Base-by-base conservation (phyloP, 1,140 invertebrate genomes). In the Drosophila repleta region DNA sequence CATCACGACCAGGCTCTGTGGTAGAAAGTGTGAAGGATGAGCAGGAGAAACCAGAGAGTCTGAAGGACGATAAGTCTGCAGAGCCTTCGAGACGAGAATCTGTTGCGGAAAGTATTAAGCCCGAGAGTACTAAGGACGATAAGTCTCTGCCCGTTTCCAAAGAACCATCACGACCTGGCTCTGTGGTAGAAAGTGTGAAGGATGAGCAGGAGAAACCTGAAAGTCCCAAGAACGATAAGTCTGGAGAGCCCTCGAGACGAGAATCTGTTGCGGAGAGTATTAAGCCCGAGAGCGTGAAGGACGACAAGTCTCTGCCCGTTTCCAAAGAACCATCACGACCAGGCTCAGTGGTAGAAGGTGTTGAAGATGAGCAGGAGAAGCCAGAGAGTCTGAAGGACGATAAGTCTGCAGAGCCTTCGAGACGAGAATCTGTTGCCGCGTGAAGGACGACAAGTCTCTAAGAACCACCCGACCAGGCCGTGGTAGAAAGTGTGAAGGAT, bases 261-360 rank as follows among this genome's bases (percentile, higher is more conserved):
- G 57, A 21, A 35, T 74, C 71, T 2, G 55, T 74, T 32, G 69
- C 11, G 8, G 60, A 74, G 18, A 65, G 64, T 24, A 8, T 26
- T 1, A 64, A 64, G 2, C 4, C 55, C 4, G 51, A 55, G 1
- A 71, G 51, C 18, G 2, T 20, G 1, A 79, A 76, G 29, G 73
- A 72, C 60, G 57, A 69, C 2, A 37, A 37, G 13, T 37, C 35
- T 13, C 35, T 37, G 35, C 35, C 35, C 1, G 35, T 11, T 13
- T 37, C 35, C 35, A 57, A 65, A 35, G 77, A 84, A 17, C n/a
- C 20, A 4, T 82, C 84, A 5, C 51, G 76, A 24, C 73, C 60
- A 0, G 79, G 39, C 18, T 82, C 84, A 0, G 58, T 70, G 0
- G 29, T 37, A 0, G 74, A 58, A 61, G 37, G 56, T 11, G 43